phyloP scores from a whole-genome alignment of 1,140 invertebrate species.

The Anastrepha obliqua region DNA sequence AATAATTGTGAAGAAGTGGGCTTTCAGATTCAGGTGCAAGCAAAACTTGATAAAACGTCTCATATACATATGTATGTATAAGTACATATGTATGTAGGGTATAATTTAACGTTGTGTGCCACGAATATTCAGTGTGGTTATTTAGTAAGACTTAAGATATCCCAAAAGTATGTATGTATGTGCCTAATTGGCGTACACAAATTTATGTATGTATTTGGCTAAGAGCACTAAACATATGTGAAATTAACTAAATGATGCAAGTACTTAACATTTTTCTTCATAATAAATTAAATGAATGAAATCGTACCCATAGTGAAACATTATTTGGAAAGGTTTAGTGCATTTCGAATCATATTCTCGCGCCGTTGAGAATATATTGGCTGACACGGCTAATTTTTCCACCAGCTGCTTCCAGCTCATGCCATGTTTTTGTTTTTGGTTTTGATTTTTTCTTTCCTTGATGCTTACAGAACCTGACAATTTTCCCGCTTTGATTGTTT shows the following conservation, averaged over 20 bases:
- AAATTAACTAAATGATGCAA: constrained; percentile 48
- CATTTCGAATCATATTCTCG: neutral
- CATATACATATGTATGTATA: too few species aligned
- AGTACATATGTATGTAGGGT: too few species aligned
- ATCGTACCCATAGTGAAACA: neutral
- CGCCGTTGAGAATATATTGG: too few species aligned
- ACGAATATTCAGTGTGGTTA: neutral
- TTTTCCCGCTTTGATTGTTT: constrained; percentile 34
- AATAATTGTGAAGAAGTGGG: neutral
- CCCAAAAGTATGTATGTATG: constrained; percentile 7
- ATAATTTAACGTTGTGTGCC: neutral
- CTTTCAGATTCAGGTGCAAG: neutral
- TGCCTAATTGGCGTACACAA: neutral
- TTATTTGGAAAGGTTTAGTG: neutral
- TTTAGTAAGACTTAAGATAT: neutral
- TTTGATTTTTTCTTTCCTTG: neutral
- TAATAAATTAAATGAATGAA: constrained; percentile 50
- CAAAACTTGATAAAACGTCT: too few species aligned
- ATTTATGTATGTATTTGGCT: constrained; percentile 48
- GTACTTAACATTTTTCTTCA: constrained; percentile 44
- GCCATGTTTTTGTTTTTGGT: neutral
- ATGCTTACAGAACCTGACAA: constrained; percentile 15
- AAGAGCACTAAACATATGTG: constrained; percentile 49
- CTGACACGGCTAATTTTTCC: neutral
- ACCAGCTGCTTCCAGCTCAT: neutral